A percentile compares a stretch with the other conserved stretches of the same genome.
Evolutionary conservation across 2,888 invertebrate genomes (phyloP).

Genomic region (Troides oblongomaculatus): DNA sequence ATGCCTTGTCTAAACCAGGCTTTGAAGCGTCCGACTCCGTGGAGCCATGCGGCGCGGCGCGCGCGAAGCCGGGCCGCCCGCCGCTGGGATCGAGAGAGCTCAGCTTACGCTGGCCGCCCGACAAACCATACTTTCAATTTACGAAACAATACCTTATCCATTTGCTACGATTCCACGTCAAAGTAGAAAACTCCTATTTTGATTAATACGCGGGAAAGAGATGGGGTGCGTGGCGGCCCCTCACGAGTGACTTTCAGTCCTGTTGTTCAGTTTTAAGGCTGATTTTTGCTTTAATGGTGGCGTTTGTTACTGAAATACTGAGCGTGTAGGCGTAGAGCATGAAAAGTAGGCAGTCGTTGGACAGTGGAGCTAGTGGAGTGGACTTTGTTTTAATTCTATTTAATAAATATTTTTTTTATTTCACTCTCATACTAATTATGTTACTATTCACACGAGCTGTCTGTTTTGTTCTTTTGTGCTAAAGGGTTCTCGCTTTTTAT

Average conservation of each 20-base stretch:
- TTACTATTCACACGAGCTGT: constrained; percentile 17
- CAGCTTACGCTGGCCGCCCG: constrained; percentile 54
- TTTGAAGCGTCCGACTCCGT: constrained; percentile 40
- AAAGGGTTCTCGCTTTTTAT: constrained; percentile 15
- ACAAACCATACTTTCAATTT: constrained; percentile 77
- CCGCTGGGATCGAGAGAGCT: constrained; percentile 44
- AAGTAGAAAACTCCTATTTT: constrained; percentile 78
- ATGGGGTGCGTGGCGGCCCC: constrained; percentile 58
- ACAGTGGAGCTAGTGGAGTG: constrained; percentile 64
- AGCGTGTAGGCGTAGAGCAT: constrained; percentile 77
- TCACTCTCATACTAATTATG: constrained; percentile 29
- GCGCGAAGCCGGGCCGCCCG: constrained; percentile 31
- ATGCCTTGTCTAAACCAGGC: constrained; percentile 70
- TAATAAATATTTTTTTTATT: constrained; percentile 34
- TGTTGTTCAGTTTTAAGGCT: constrained; percentile 51
- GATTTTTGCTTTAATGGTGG: constrained; percentile 49
- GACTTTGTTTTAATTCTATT: constrained; percentile 53
- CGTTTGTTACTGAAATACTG: constrained; percentile 71
- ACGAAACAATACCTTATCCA: constrained; percentile 79
- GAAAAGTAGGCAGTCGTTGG: constrained; percentile 77
- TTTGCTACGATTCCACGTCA: constrained; percentile 78
- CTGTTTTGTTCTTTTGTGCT: constrained; percentile 12
- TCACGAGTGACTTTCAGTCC: constrained; percentile 46
- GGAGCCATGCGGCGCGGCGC: constrained; percentile 40
- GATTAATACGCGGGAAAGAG: constrained; percentile 79